phyloP scores from a whole-genome alignment of 2,888 invertebrate species.

The Oxystoma pomonae region DNA sequence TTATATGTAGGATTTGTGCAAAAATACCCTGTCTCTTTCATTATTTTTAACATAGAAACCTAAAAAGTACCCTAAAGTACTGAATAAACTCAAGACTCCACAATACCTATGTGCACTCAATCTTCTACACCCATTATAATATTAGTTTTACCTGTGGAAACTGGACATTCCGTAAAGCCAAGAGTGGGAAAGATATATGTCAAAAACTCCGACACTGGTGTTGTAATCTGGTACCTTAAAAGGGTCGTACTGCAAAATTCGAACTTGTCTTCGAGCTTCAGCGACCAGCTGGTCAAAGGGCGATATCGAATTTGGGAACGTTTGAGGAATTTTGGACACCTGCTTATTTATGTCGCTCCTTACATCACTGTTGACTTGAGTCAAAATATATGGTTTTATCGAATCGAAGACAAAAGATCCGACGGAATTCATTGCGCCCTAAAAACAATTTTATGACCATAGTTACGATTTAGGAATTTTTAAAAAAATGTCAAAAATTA shows the following conservation, averaged over 20 bases:
- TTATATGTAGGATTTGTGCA: no score
- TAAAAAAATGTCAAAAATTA: no score
- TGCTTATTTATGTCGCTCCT: constrained; percentile 70
- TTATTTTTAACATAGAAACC: no score
- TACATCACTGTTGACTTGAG: constrained; percentile 71
- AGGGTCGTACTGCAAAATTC: constrained; percentile 66
- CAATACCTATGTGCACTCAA: no score
- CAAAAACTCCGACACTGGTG: constrained; percentile 65
- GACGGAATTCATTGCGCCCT: constrained; percentile 72
- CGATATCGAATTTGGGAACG: constrained; percentile 80
- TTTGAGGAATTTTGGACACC: constrained; percentile 65
- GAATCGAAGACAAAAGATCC: constrained; percentile 81
- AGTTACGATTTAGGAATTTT: no score
- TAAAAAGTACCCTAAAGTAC: no score
- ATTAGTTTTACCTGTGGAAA: constrained; percentile 60
- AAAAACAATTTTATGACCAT: not conserved
- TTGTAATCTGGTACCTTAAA: constrained; percentile 69
- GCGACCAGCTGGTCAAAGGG: constrained; percentile 81
- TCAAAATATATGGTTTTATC: constrained; percentile 78
- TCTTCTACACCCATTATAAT: no score
- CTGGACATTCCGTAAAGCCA: constrained; percentile 77
- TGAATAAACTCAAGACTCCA: no score
- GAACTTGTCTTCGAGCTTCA: constrained; percentile 66
- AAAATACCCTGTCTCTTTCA: no score
- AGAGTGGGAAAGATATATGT: constrained; percentile 66